Evolutionary conservation across 2,888 invertebrate genomes (phyloP), one percentile per base, ranked within the genome.

Genomic region (Agrotis puta): DNA sequence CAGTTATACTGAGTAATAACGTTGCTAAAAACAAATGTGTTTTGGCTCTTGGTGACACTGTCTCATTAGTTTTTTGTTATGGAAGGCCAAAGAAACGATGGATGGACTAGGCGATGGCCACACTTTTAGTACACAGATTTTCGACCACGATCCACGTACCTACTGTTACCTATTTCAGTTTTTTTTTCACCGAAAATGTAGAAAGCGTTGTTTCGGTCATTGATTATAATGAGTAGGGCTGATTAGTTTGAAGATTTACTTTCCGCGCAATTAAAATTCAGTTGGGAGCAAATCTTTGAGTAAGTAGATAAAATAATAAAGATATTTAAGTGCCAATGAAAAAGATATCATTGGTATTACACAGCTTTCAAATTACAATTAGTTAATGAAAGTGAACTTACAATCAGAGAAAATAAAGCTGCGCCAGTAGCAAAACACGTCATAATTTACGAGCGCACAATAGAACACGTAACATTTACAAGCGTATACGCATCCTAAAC

Each of bases 381-480:
- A 27, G 1, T 33, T 2, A 53, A 56, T 57, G 9, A 39, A 53
- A 33, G 16, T 51, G 54, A 77, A 63, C 33, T 70, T 13, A 18
- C 14, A 14, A 43, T 66, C 43, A 18, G n/a, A 24, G 14, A n/a
- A 64, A 61, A 39, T 64, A 5, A 53, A 61, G 48, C 45, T 77
- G 53, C 78, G 27, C 63, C 64, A 39, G 6, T 47, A 16, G 13
- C 5, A 13, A 45, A 24, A 3, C 9, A 39, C 61, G 50, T 65
- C 53, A 72, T 65, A 56, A 54, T 68, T 73, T 48, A 65, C 58
- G 24, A 22, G 22, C 43, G n/a, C 47, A 33, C 45, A 64, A 61
- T 61, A 48, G 63, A 82, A 64, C 57, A 82, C 73, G 45, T 79
- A 79, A 82, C 61, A 82, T 48, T 64, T 39, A 62, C 59, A 66